Base-by-base conservation (phyloP, 1,140 invertebrate genomes). In the Drosophila setifemur region DNA sequence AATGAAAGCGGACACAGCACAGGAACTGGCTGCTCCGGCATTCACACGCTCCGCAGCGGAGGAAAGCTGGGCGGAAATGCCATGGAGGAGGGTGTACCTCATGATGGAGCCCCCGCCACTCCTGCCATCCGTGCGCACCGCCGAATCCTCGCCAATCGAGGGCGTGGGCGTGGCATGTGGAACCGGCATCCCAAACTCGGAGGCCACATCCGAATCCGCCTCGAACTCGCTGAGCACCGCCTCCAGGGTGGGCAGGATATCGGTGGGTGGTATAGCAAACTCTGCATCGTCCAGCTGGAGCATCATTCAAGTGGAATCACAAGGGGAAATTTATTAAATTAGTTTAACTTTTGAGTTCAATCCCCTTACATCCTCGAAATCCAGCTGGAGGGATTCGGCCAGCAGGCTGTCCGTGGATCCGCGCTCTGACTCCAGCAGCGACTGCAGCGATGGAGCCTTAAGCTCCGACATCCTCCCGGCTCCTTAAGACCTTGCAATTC, bases 21-120 rank as follows among this genome's bases (percentile, higher is more conserved):
- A 93, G 14, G 96, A 94, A 73, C 96, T 97, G 1, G 97, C 96
- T 50, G 95, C 93, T 16, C 97, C 97, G 48, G 96, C 96, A 91
- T 96, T 95, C 14, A 98, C 95, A 68, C 96, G 93, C 73, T 98
- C 97, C 52, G 93, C 92, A 12, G 96, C 96, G 14, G 95, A 96
- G 11, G 93, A 91, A n/a, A 98, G 92, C 91, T 97, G 96, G 16
- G 95, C 92, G n/a, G 96, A 96, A 26, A 97, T 94, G 66, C 95
- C 95, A 91, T 96, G 95, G 8, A 98, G 91, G 39, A 96, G 93
- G 19, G 95, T 94, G 90, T 97, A 96, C 39, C 95, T 93, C 60
- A 97, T 91, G 58, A 97, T 95, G 26, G 95, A 95, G 40, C 94
- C 94, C 9, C 90, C 87, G 0, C 67, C 71, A n/a, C 69, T 69